A percentile compares a stretch with the other conserved stretches of the same genome.
Evolutionary conservation across 1,140 invertebrate species (phyloP).

Genomic region (Anastrepha obliqua): DNA sequence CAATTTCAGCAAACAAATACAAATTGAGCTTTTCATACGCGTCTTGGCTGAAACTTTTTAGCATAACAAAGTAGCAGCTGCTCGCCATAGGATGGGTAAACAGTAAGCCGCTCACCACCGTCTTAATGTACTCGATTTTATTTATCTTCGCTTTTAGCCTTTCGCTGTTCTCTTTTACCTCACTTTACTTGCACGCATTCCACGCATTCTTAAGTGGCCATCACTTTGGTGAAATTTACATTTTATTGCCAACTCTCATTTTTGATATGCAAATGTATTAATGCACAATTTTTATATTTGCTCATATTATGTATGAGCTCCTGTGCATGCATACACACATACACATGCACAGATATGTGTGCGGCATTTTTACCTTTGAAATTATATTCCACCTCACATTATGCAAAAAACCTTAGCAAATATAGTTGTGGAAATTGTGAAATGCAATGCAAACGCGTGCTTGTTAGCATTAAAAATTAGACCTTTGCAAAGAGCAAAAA

Average conservation of each 20-base stretch:
- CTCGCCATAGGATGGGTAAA: background rate
- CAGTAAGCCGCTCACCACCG: background rate
- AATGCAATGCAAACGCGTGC: background rate
- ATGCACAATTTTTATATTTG: slow-evolving; percentile 25
- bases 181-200: too few species aligned
- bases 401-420: slow-evolving; percentile 10
- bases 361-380: background rate
- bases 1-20: background rate
- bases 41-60: slow-evolving; percentile 10
- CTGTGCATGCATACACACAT: background rate
- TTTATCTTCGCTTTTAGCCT: background rate
- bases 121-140: background rate
- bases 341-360: background rate
- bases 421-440: background rate
- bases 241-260: slow-evolving; percentile 21
- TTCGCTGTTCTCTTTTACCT: too few species aligned
- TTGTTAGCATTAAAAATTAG: background rate
- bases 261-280: slow-evolving; percentile 34
- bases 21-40: background rate
- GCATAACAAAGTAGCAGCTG: slow-evolving; percentile 9
- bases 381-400: slow-evolving; percentile 6
- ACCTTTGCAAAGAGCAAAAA: background rate
- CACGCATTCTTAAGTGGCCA: background rate
- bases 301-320: background rate
- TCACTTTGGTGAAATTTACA: slow-evolving; percentile 13